Evolutionary conservation across 1,140 invertebrate species (phyloP).

Genomic region (Drosophila yakuba): DNA sequence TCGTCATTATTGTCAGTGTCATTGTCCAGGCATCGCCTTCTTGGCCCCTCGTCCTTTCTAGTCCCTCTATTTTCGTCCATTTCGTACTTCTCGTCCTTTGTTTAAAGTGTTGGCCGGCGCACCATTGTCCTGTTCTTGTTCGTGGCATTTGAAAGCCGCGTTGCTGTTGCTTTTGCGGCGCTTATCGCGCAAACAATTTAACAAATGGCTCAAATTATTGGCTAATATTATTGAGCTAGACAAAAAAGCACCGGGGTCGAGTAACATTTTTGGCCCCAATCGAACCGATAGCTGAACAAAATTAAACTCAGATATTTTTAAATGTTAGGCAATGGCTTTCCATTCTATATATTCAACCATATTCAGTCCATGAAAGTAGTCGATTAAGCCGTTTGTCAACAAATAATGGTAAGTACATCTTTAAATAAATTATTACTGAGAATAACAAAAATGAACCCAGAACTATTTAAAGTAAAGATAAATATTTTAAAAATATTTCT

Average conservation of each 20-base stretch:
- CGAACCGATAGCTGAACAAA: slow-evolving; percentile 9
- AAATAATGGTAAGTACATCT: no score
- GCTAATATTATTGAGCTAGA: slow-evolving; percentile 49
- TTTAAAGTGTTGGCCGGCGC: slow-evolving; percentile 73
- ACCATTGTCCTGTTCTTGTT: slow-evolving; percentile 68
- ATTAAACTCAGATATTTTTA: not conserved
- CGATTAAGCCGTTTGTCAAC: no score
- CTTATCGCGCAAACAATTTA: slow-evolving; percentile 77
- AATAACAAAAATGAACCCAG: no score
- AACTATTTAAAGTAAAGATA: no score
- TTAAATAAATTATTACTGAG: no score
- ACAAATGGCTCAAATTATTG: slow-evolving; percentile 74
- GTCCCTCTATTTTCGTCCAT: slow-evolving; percentile 4
- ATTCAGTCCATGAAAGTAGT: no score
- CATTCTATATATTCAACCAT: no score
- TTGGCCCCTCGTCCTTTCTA: not conserved
- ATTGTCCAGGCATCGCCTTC: slow-evolving; percentile 46
- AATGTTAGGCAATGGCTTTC: not conserved
- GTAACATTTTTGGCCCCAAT: slow-evolving; percentile 19
- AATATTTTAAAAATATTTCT: no score
- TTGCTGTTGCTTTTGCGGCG: slow-evolving; percentile 13
- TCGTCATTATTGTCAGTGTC: slow-evolving; percentile 43
- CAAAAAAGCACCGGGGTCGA: slow-evolving; percentile 34
- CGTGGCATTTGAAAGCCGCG: slow-evolving; percentile 40
- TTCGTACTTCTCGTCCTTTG: slow-evolving; percentile 39